Base-by-base conservation (phyloP, 2,113 vertebrate species). In the Pomatostomus ruficeps region DNA sequence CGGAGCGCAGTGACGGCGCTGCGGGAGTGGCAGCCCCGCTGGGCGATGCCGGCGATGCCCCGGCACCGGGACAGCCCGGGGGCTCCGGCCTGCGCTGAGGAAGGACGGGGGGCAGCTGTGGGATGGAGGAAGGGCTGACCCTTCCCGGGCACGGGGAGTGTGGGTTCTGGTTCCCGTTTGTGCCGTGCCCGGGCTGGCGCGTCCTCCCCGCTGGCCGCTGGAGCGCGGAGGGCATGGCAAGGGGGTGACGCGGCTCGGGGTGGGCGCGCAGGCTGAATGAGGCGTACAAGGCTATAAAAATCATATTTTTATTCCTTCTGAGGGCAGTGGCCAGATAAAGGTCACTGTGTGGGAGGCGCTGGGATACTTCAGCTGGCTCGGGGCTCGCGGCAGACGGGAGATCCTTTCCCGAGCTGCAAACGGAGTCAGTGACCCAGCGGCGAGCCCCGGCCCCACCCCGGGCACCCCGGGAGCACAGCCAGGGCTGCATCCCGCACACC, bases 1-100 rank as follows among this genome's bases (percentile, higher is more conserved):
- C 83, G 9, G n/a, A 9, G 26, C 5, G 10, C 63, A 19, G 40
- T 1, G 16, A 25, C 49, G 3, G 54, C 29, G 0, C 16, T 1
- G 62, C 12, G 8, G 57, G 22, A 51, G 35, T 2, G 12, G 48
- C 72, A 19, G 42, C 62, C 42, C 51, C 36, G 36, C 52, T 12
- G 66, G 42, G 61, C 9, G 16, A 9, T 36, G 80, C 33, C 66
- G 1, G 5, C 2, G 13, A 1, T 23, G 67, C 80, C 76, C 12
- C 9, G 63, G 52, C n/a, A 1, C 4, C 1, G 59, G 42, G 43
- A 25, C 26, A 17, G 82, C 42, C 82, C 36, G 36, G 46, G 61
- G 36, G 24, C 21, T 4, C 49, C 6, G 20, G 48, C 7, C 13
- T 1, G 63, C n/a, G 33, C 21, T 18, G 9, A 29, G 51, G 63